Conservation (phyloP, 2,797 vertebrate species). For the Erethizon dorsatum region DNA sequence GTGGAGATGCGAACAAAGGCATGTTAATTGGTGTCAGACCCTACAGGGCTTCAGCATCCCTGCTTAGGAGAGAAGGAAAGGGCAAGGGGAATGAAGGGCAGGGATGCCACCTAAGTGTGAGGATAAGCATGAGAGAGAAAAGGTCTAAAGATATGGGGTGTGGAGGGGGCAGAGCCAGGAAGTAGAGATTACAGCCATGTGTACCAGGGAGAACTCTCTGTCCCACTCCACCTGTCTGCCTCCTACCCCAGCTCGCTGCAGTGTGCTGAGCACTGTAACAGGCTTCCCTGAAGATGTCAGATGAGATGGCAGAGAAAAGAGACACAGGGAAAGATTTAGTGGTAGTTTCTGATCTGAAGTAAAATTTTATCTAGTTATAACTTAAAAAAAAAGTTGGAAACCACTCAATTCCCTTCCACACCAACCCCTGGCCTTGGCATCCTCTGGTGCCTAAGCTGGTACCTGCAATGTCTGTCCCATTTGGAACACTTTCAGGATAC, state of each 20-base stretch:
- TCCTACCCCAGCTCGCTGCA: neutral
- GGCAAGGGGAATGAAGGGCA: neutral
- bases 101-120: neutral
- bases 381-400: neutral
- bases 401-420: neutral
- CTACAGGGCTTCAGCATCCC: neutral
- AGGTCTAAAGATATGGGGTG: neutral
- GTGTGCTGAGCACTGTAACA: neutral
- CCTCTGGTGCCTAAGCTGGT: rapidly evolving
- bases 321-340: neutral
- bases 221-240: neutral
- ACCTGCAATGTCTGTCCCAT: neutral
- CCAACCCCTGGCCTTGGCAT: neutral
- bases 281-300: neutral
- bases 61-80: neutral
- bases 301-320: neutral
- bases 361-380: neutral
- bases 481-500: neutral
- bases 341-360: neutral
- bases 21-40: neutral
- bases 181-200: neutral
- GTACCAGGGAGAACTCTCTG: neutral
- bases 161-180: neutral
- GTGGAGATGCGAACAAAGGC: rapidly evolving
- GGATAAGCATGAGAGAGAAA: neutral